These are phyloP conservation scores for Sinosuthora webbiana DNA, from an alignment of 2,113 vertebrate species.

Conservation along the genomic window DNA sequence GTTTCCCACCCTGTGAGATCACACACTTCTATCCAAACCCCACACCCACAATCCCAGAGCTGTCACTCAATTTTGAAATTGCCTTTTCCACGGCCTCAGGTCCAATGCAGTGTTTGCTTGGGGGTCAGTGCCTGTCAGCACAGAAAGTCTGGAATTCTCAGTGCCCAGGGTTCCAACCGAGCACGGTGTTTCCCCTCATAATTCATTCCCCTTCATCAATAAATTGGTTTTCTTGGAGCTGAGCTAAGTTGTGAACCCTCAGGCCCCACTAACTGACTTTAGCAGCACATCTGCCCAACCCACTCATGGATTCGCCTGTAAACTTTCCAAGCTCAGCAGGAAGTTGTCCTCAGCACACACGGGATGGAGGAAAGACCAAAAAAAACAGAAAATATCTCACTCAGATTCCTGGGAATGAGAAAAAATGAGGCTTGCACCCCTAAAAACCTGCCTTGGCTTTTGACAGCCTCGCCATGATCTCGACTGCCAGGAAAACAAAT, in stretches of 20 bases:
- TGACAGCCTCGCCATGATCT: not conserved
- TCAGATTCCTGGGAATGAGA: not conserved
- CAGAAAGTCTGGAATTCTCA: no score
- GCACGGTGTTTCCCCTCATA: not conserved
- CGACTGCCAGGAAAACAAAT: not conserved
- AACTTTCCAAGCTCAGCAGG: not conserved
- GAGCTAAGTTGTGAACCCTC: not conserved
- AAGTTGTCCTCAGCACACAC: rapidly evolving
- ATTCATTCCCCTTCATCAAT: not conserved
- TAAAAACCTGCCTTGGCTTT: not conserved
- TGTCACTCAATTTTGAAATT: no score
- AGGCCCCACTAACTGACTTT: not conserved
- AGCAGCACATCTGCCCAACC: not conserved
- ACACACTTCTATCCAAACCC: no score
- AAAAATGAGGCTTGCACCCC: not conserved
- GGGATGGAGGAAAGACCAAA: not conserved
- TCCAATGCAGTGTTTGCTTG: no score
- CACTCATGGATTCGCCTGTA: rapidly evolving
- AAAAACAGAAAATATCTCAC: rapidly evolving
- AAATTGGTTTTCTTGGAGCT: not conserved
- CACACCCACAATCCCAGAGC: no score
- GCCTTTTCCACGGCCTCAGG: no score
- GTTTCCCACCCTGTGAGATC: no score
- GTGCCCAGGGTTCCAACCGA: not conserved
- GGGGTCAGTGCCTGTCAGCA: no score